A percentile compares a stretch with the other conserved stretches of the same genome.
Evolutionary conservation across 2,888 invertebrate genomes (phyloP).

Genomic region (Drosophila demipolita): DNA sequence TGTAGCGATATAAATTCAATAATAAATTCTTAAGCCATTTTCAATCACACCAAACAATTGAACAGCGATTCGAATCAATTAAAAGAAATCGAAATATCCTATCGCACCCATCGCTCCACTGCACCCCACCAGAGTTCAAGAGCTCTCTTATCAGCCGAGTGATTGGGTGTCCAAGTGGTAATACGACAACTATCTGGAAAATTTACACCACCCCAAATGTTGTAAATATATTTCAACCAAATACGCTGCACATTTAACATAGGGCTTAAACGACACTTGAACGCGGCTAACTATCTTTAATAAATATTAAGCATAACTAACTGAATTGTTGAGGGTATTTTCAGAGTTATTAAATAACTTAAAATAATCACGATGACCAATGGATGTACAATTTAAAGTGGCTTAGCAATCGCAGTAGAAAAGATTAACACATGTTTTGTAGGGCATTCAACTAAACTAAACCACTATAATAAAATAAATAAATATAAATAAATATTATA

Average conservation of each 20-base stretch:
- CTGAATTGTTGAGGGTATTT: background rate
- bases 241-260: background rate
- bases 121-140: conserved; percentile 21
- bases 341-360: background rate
- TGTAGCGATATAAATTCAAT: conserved; percentile 69
- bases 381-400: conserved; percentile 33
- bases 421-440: conserved; percentile 10
- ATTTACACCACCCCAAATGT: conserved; percentile 48
- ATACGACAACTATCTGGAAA: conserved; percentile 50
- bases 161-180: conserved; percentile 31
- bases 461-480: background rate
- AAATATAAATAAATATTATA: too few relatives aligned
- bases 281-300: background rate
- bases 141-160: conserved; percentile 48
- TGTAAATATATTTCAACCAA: conserved; percentile 21
- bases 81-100: conserved; percentile 79
- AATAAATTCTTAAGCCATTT: conserved; percentile 77
- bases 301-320: background rate
- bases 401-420: conserved; percentile 3
- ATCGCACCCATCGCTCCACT: conserved; percentile 56
- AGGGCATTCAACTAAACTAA: conserved; percentile 34
- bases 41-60: conserved; percentile 82
- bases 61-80: conserved; percentile 80
- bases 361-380: conserved; percentile 19
- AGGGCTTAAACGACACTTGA: background rate